These are phyloP conservation scores for Chamaetylas fuelleborni DNA, from an alignment of 2,113 vertebrate genomes.

Conservation along the genomic window DNA sequence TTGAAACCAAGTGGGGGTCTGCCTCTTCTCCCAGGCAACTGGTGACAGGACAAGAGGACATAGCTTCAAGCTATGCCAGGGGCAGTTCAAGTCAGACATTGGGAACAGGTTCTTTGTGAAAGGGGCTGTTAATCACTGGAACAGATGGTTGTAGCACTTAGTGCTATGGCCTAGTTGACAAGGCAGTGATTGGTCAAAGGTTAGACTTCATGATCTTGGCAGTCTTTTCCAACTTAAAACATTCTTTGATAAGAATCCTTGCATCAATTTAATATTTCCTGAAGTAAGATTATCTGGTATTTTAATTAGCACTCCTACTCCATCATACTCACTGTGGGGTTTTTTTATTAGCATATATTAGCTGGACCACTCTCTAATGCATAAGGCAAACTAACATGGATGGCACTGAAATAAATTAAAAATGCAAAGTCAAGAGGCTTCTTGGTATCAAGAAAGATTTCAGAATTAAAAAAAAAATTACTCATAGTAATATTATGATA, in stretches of 20 bases:
- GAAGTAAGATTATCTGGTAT: neutral
- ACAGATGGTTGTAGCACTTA: neutral
- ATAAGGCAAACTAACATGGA: neutral
- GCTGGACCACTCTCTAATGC: neutral
- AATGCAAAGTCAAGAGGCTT: neutral
- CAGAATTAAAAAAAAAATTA: neutral
- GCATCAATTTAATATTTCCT: neutral
- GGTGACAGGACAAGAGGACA: neutral
- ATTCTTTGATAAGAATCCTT: neutral
- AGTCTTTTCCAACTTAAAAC: neutral
- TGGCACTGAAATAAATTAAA: neutral
- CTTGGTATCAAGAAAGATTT: neutral
- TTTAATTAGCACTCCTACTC: neutral
- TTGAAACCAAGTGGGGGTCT: neutral
- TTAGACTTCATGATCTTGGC: neutral
- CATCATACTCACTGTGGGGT: neutral
- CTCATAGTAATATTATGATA: neutral
- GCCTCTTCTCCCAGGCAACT: neutral
- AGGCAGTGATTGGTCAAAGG: neutral
- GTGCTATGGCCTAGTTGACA: neutral
- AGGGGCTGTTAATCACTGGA: neutral
- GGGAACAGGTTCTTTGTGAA: rapidly evolving
- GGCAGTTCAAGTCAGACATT: rapidly evolving
- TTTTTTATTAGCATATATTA: neutral
- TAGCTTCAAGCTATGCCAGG: neutral